These are phyloP conservation scores for Oscheius onirici DNA, from an alignment of 2,888 invertebrate species.

Conservation along the genomic window DNA sequence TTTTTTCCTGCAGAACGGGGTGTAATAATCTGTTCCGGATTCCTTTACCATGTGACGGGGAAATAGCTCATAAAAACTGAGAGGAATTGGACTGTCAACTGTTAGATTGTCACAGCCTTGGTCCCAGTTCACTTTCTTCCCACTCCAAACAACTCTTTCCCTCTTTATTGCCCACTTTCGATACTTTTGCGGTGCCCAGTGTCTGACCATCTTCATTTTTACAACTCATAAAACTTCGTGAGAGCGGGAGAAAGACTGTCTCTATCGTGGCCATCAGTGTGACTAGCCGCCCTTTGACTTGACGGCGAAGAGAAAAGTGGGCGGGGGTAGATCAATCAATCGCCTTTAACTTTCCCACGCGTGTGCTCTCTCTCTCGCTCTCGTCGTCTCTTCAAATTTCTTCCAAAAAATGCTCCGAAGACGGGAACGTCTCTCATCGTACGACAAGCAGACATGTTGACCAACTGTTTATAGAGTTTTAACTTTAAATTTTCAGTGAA, in stretches of 20 bases:
- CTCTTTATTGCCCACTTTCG: neutral
- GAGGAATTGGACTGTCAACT: too few relatives aligned
- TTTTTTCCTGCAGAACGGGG: too few relatives aligned
- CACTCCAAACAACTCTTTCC: neutral
- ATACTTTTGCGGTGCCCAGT: too few relatives aligned
- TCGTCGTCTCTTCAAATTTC: neutral
- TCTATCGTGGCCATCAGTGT: too few relatives aligned
- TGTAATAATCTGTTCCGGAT: too few relatives aligned
- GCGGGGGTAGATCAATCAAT: constrained; percentile 20
- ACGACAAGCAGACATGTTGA: constrained; percentile 14
- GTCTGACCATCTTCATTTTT: too few relatives aligned
- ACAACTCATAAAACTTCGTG: too few relatives aligned
- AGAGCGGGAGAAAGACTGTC: too few relatives aligned
- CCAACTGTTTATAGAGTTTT: neutral
- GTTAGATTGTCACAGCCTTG: too few relatives aligned
- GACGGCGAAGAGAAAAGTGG: neutral
- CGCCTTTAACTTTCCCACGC: neutral
- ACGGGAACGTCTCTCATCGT: neutral
- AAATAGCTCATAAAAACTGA: too few relatives aligned
- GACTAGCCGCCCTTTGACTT: too few relatives aligned
- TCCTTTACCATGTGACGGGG: too few relatives aligned
- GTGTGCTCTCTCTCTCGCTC: neutral
- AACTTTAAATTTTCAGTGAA: constrained; percentile 41
- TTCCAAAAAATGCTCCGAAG: neutral
- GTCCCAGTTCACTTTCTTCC: neutral